Conservation (phyloP, 2,113 vertebrate genomes). For the Gobiocypris rarus region DNA sequence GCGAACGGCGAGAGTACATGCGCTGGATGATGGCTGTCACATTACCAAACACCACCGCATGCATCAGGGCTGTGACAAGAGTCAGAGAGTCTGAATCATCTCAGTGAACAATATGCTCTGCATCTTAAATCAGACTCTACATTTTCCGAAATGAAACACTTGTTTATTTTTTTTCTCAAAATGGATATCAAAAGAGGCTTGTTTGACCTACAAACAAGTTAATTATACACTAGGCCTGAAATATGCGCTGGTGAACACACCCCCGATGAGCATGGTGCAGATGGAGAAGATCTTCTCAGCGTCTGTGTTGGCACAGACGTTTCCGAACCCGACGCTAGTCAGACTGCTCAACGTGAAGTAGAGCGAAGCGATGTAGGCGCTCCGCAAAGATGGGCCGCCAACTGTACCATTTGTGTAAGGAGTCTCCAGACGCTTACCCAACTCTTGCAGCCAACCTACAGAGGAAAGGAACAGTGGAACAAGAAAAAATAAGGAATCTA, state of each 20-base stretch:
- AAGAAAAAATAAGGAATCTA: neutral
- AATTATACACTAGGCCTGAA: constrained; percentile 28
- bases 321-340: constrained; percentile 96
- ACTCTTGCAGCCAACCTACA: constrained; percentile 92
- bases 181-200: neutral
- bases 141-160: neutral
- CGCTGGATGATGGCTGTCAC: constrained; percentile 98
- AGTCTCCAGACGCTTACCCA: constrained; percentile 90
- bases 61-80: constrained; percentile 87
- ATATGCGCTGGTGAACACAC: constrained; percentile 68
- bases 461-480: neutral
- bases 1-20: constrained; percentile 94
- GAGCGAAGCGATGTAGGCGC: constrained; percentile 93
- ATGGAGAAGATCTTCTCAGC: constrained; percentile 97
- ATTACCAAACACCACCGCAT: constrained; percentile 95
- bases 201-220: constrained; percentile 26
- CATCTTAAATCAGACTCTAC: neutral
- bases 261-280: constrained; percentile 96
- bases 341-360: constrained; percentile 98
- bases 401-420: constrained; percentile 88
- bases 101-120: constrained; percentile 33
- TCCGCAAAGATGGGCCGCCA: constrained; percentile 89
- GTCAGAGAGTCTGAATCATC: neutral
- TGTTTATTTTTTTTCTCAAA: neutral
- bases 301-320: constrained; percentile 94